These are phyloP conservation scores for Acanthis flammea DNA, from an alignment of 2,797 vertebrate genomes.

Conservation along the genomic window DNA sequence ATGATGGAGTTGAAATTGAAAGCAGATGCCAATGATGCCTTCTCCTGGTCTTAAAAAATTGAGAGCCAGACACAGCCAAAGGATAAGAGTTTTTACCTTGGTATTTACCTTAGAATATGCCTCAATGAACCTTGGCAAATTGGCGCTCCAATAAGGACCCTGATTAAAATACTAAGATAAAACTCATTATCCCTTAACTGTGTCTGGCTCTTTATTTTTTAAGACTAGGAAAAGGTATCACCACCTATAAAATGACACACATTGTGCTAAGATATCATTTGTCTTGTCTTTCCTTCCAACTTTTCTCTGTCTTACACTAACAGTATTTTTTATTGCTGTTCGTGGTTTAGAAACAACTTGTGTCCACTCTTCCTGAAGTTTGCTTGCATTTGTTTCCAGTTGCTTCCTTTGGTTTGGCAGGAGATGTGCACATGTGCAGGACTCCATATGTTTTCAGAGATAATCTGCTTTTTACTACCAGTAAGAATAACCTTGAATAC, in stretches of 20 bases:
- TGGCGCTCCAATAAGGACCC: background rate
- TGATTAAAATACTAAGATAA: background rate
- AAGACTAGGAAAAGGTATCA: background rate
- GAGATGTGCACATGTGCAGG: background rate
- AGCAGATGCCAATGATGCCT: background rate
- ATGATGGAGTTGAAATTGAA: background rate
- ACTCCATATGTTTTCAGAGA: conserved; percentile 40
- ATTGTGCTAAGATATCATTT: background rate
- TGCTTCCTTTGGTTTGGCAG: background rate
- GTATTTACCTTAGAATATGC: background rate
- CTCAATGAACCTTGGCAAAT: background rate
- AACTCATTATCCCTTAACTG: fast-evolving
- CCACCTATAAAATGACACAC: background rate
- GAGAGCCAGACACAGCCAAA: background rate
- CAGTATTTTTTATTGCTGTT: background rate
- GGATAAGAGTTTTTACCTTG: background rate
- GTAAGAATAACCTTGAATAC: conserved; percentile 61
- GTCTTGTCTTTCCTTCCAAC: background rate
- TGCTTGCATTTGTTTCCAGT: background rate
- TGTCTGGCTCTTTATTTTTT: background rate
- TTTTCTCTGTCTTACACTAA: background rate
- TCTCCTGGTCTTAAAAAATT: background rate
- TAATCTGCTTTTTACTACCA: conserved; percentile 64
- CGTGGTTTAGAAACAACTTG: background rate
- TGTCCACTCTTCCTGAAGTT: background rate